Base-by-base conservation (phyloP, 2,888 invertebrate species). In the Mactromeris polynyma region DNA sequence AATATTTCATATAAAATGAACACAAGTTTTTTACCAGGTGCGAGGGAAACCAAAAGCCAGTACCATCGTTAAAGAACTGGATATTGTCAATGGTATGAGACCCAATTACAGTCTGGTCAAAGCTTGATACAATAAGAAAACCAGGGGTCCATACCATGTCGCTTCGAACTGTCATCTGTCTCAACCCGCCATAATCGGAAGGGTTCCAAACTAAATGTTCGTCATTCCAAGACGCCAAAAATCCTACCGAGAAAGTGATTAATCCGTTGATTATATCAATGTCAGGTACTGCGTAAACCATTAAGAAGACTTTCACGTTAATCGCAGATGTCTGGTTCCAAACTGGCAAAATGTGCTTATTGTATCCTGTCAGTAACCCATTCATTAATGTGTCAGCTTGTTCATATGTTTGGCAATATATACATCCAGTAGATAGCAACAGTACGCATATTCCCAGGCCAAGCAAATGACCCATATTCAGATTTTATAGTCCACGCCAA, bases 221-320 rank as follows among this genome's bases (percentile, higher is more conserved):
- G 85, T 93, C 93, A 0, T 11, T 80, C 93, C 93, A 93, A 0
- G 26, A 9, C 38, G 91, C 46, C n/a, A 54, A 36, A n/a, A 93
- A 84, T 64, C 88, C 64, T 36, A 85, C 90, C 38, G 86, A 83
- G 14, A 89, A 83, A 0, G 90, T 86, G 40, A 93, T 86, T 36
- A 83, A 88, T 14, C 89, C 92, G 0, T 86, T 82, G 0, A 92
- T 88, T 85, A 90, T 91, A 64, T 93, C 87, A 6, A 93, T 85
- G 40, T 90, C 93, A 54, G 90, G 89, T 33, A 93, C 78, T 21
- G 88, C 58, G 38, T 90, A 40, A 9, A 91, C 42, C 36, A 64
- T 26, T 21, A 92, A 87, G 0, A 21, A 31, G 0, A 89, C 69
- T n/a, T 42, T 77, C 21, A 92, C 54, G 0, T 38, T 46, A 7